Conservation (phyloP, 2,797 vertebrate genomes). For the Lacerta agilis region DNA sequence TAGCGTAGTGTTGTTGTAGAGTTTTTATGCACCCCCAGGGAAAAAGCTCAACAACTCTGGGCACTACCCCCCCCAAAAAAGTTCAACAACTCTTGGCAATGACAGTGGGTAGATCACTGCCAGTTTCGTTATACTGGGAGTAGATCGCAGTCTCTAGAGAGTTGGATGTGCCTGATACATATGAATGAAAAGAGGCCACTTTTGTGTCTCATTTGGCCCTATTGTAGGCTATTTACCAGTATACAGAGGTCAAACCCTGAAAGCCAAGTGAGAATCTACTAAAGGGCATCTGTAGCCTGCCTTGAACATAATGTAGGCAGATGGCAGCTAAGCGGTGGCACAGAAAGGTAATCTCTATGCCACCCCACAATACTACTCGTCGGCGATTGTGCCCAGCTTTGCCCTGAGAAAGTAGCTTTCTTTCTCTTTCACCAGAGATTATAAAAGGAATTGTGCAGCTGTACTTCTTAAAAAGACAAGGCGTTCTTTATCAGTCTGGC, state of each 20-base stretch:
- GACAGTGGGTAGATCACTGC: too few relatives aligned
- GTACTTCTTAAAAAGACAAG: background rate
- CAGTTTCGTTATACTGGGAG: too few relatives aligned
- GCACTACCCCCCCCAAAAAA: too few relatives aligned
- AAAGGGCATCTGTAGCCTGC: background rate
- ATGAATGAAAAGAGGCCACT: background rate
- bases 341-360: background rate
- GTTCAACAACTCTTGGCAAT: too few relatives aligned
- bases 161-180: background rate
- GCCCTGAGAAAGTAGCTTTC: background rate
- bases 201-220: background rate
- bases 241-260: background rate
- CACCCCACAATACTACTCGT: background rate
- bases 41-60: too few relatives aligned
- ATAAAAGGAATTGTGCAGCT: background rate
- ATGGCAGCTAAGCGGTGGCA: background rate
- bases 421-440: background rate
- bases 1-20: too few relatives aligned
- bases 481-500: background rate
- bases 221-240: background rate
- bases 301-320: background rate
- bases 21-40: too few relatives aligned
- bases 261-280: background rate
- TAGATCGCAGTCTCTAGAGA: too few relatives aligned
- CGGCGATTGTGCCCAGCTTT: background rate